These are phyloP conservation scores for Muraenolepis orangiensis DNA, from an alignment of 2,797 vertebrate genomes.

Conservation along the genomic window DNA sequence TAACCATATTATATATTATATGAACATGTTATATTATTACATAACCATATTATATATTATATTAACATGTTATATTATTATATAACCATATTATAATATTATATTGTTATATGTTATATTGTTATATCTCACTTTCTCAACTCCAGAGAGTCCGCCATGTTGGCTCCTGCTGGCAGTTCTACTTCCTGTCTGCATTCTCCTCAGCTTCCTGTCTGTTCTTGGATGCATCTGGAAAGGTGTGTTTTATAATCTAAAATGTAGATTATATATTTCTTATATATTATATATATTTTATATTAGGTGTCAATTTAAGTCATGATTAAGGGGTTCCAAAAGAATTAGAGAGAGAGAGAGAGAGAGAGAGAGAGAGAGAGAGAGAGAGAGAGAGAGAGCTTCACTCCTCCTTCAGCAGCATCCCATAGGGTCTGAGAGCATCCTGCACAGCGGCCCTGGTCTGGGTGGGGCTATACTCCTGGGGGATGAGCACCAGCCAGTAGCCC, in stretches of 20 bases:
- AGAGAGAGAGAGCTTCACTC: conserved; percentile 22
- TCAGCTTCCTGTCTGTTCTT: background rate
- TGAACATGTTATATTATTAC: too few relatives aligned
- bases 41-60: too few relatives aligned
- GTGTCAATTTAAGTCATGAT: too few relatives aligned
- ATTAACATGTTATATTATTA: too few relatives aligned
- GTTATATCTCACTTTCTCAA: too few relatives aligned
- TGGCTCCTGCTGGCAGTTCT: conserved; percentile 36
- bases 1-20: too few relatives aligned
- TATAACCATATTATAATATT: too few relatives aligned
- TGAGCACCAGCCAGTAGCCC: conserved; percentile 53
- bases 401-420: conserved; percentile 62
- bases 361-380: background rate
- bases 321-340: too few relatives aligned
- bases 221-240: conserved; percentile 41
- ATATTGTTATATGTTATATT: too few relatives aligned
- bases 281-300: too few relatives aligned
- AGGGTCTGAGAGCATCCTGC: conserved; percentile 57
- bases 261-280: too few relatives aligned
- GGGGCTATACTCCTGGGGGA: conserved; percentile 33
- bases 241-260: background rate
- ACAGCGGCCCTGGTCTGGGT: conserved; percentile 40
- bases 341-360: background rate
- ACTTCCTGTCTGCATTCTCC: conserved; percentile 8
- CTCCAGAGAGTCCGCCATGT: conserved; percentile 22